Evolutionary conservation across 2,888 invertebrate species (phyloP).

Genomic region (Trachelus stipa): DNA sequence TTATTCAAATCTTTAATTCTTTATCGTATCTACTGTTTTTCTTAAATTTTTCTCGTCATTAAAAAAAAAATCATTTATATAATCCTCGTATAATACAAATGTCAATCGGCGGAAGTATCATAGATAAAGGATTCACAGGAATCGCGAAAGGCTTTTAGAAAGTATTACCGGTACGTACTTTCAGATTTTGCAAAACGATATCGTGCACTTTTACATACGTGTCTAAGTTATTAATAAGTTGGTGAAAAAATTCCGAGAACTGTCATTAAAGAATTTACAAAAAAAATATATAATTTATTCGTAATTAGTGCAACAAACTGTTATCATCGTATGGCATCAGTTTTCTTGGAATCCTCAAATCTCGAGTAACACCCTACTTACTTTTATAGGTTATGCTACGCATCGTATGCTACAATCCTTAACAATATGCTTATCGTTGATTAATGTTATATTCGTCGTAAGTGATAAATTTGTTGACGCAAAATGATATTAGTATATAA

Average conservation of each 20-base stretch:
- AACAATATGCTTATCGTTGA: background rate
- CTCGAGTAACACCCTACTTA: background rate
- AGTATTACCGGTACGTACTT: background rate
- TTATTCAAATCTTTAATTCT: background rate
- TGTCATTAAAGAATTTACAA: background rate
- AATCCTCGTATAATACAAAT: background rate
- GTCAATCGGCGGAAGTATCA: background rate
- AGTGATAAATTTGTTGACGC: background rate
- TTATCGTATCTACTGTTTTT: background rate
- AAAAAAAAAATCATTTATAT: background rate
- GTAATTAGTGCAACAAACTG: background rate
- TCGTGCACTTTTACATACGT: background rate
- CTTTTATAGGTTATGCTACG: background rate
- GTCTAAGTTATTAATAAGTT: background rate
- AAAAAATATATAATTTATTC: background rate
- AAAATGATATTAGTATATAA: background rate
- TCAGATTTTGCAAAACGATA: slow-evolving; percentile 3
- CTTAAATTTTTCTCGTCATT: background rate
- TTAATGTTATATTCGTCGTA: background rate
- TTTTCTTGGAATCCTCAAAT: background rate
- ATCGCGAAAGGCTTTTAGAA: background rate
- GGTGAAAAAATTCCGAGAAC: background rate
- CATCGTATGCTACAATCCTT: background rate
- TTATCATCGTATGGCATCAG: background rate
- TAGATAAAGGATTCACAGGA: background rate